A percentile compares a stretch with the other conserved stretches of the same genome.
These are phyloP conservation scores for Fabriciana adippe DNA, from an alignment of 2,888 invertebrate genomes.

Conservation along the genomic window DNA sequence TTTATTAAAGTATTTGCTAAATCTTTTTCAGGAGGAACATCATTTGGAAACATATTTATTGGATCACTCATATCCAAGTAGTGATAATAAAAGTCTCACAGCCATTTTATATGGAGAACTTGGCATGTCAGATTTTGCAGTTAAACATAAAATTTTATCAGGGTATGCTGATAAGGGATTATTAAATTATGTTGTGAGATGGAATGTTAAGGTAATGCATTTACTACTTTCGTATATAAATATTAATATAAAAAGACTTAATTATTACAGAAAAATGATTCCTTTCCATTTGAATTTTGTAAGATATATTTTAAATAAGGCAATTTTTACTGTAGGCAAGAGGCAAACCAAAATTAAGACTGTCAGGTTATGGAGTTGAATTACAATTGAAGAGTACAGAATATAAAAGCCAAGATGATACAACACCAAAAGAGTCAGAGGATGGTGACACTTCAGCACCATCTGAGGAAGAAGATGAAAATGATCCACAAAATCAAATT, in stretches of 20 bases:
- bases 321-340: constrained; percentile 53
- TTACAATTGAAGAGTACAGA: constrained; percentile 99
- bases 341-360: constrained; percentile 83
- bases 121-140: constrained; percentile 87
- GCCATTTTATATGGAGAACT: constrained; percentile 95
- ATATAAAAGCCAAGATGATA: constrained; percentile 99
- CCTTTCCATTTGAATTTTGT: background rate
- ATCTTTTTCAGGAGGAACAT: constrained; percentile 60
- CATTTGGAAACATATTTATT: constrained; percentile 86
- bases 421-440: constrained; percentile 84
- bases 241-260: background rate
- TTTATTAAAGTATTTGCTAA: too few species aligned
- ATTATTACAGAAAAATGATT: too few species aligned
- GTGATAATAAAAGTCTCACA: constrained; percentile 85
- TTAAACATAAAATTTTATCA: constrained; percentile 88
- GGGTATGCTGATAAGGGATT: constrained; percentile 85
- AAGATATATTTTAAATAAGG: background rate
- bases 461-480: constrained; percentile 79
- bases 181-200: constrained; percentile 93
- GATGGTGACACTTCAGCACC: constrained; percentile 65
- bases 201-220: constrained; percentile 88
- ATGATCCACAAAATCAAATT: constrained; percentile 87
- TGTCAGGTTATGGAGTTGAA: constrained; percentile 99
- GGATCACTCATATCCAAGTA: constrained; percentile 92
- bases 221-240: background rate